Percentiles rank a stretch among this genome's conserved stretches.
phyloP scores from a whole-genome alignment of 2,113 vertebrate species.

The Reinhardtius hippoglossoides region DNA sequence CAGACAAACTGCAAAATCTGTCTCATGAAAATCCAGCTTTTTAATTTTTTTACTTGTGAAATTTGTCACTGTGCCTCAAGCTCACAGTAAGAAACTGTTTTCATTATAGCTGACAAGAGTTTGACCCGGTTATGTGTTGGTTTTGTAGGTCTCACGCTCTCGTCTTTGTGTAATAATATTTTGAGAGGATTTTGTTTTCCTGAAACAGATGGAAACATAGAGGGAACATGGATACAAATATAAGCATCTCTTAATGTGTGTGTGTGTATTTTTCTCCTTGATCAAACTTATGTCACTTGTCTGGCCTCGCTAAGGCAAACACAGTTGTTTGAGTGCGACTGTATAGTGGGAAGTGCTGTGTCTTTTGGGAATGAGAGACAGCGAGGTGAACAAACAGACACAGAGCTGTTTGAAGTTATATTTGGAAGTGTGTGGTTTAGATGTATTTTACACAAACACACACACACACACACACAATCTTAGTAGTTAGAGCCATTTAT shows the following conservation, averaged over 20 bases:
- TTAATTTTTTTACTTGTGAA: not conserved
- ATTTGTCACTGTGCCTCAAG: constrained; percentile 25
- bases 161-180: constrained; percentile 2
- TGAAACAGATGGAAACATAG: not conserved
- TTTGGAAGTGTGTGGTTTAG: constrained; percentile 60
- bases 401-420: constrained; percentile 73
- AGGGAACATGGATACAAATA: not conserved
- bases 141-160: constrained; percentile 7
- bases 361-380: constrained; percentile 63
- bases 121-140: constrained; percentile 17
- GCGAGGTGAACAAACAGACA: constrained; percentile 74
- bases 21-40: constrained; percentile 7
- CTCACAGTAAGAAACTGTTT: not conserved
- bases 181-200: not conserved
- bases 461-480: constrained; percentile 6
- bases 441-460: constrained; percentile 35
- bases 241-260: constrained; percentile 12
- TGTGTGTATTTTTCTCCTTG: constrained; percentile 16
- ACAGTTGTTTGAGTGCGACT: constrained; percentile 53
- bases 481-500: constrained; percentile 59
- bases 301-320: constrained; percentile 60
- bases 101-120: not conserved
- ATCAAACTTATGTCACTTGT: constrained; percentile 62
- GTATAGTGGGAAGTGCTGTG: constrained; percentile 40
- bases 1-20: not conserved